Evolutionary conservation across 2,113 vertebrate genomes (phyloP), one percentile per base, ranked within the genome.

Genomic region (Notarius lentiginosus): DNA sequence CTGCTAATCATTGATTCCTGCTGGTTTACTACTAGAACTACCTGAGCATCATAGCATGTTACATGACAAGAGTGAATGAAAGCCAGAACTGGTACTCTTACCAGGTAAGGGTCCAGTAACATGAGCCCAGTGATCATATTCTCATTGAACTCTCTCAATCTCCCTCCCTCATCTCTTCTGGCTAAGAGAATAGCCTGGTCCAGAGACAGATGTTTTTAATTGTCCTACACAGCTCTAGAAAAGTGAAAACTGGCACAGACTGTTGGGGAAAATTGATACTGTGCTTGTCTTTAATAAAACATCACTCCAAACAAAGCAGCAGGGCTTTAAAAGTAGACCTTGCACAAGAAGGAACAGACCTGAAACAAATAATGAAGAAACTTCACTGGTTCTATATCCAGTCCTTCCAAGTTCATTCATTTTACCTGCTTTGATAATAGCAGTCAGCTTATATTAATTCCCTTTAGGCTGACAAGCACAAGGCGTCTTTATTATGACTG

Each of bases 151-250:
- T 70, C 53, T 87, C 47, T 53, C 18, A 56, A 24, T 66, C 55
- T 56, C 72, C 7, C 30, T 27, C 20, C 27, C 20, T 53, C 24
- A 60, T 65, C 58, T 83, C 58, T 76, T 63, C 47, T 55, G 17
- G 72, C 60, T 27, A 70, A 66, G 61, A 68, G 49, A 66, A 4
- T 14, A 20, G 47, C 41, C 41, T 65, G 30, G 68, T 51, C 65
- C 79, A 75, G 56, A 79, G 56, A 65, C 86, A 90, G 72, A 85
- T 89, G 88, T 79, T 90, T 89, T 55, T 79, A 73, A 86, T 90
- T 80, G 49, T 55, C 41, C n/a, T 58, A 49, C 5, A 49, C 15
- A 1, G 65, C 58, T 77, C 65, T 79, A 72, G 51, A 65, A 70
- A 81, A 76, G 34, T 76, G 86, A 89, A 87, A 86, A 47, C 53